These are phyloP conservation scores for Pipistrellus pygmaeus DNA, from an alignment of 2,797 vertebrate species.

Conservation along the genomic window DNA sequence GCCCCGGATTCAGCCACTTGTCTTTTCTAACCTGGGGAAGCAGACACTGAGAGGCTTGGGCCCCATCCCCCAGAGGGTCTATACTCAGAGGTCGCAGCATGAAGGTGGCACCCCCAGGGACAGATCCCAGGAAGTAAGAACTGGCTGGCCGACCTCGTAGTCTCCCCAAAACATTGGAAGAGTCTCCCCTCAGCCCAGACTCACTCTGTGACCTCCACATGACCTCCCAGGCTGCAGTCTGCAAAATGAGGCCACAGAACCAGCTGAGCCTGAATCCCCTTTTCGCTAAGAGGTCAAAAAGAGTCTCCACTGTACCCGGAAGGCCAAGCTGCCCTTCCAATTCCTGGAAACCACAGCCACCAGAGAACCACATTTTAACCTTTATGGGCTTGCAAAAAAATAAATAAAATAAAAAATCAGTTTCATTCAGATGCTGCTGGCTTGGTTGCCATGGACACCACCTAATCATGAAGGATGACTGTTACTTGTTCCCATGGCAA, in stretches of 20 bases:
- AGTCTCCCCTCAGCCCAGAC: background rate
- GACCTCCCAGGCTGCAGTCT: background rate
- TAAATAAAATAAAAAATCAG: conserved; percentile 85
- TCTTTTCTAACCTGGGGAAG: background rate
- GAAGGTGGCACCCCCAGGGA: background rate
- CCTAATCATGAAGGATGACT: conserved; percentile 90
- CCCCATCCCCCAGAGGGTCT: background rate
- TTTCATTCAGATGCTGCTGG: conserved; percentile 87
- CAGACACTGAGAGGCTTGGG: background rate
- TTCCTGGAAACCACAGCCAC: conserved; percentile 38
- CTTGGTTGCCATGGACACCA: conserved; percentile 89
- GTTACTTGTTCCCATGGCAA: conserved; percentile 89
- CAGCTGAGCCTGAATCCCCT: background rate
- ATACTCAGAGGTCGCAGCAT: background rate
- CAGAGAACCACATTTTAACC: conserved; percentile 83
- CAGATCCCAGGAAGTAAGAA: background rate
- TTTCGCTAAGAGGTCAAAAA: background rate
- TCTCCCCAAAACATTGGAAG: background rate
- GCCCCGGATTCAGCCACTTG: background rate
- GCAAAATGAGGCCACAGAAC: background rate
- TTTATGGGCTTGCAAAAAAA: conserved; percentile 83
- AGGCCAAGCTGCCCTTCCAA: background rate
- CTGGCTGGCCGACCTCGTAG: background rate
- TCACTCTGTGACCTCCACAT: conserved; percentile 29
- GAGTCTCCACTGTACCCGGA: background rate